Conservation (phyloP, 2,113 vertebrate genomes). For the Melanerpes aurifrons region DNA sequence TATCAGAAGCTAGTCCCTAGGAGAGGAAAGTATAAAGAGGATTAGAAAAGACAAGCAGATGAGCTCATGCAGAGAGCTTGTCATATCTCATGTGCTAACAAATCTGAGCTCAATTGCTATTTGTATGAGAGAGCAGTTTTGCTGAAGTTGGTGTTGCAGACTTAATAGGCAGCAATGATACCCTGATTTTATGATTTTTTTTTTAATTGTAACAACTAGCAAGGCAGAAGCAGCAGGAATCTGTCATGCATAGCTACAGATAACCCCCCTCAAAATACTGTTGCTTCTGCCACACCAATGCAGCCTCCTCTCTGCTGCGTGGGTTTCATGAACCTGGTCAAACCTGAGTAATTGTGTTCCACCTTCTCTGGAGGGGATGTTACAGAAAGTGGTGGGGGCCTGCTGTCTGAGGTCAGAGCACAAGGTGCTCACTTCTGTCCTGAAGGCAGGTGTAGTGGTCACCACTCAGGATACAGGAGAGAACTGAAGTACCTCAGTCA, state of each 20-base stretch:
- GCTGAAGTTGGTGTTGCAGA: conserved; percentile 14
- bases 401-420: background rate
- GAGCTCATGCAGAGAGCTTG: conserved; percentile 50
- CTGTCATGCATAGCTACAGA: background rate
- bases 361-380: background rate
- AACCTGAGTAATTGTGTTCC: background rate
- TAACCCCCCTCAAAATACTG: background rate
- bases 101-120: conserved; percentile 56
- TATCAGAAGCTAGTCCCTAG: conserved; percentile 15
- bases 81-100: conserved; percentile 49
- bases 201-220: background rate
- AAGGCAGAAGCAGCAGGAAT: background rate
- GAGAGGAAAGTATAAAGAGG: conserved; percentile 16
- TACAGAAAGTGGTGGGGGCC: background rate
- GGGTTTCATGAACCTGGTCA: background rate
- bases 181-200: background rate
- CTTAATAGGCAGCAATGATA: conserved; percentile 17
- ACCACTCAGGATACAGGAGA: background rate
- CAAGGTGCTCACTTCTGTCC: background rate
- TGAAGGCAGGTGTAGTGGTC: background rate
- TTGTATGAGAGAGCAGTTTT: conserved; percentile 43
- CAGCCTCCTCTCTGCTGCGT: background rate
- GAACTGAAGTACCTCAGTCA: background rate
- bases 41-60: conserved; percentile 62
- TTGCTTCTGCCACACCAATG: background rate